Base-by-base conservation (phyloP, 2,113 vertebrate genomes). In the Neofelis nebulosa region DNA sequence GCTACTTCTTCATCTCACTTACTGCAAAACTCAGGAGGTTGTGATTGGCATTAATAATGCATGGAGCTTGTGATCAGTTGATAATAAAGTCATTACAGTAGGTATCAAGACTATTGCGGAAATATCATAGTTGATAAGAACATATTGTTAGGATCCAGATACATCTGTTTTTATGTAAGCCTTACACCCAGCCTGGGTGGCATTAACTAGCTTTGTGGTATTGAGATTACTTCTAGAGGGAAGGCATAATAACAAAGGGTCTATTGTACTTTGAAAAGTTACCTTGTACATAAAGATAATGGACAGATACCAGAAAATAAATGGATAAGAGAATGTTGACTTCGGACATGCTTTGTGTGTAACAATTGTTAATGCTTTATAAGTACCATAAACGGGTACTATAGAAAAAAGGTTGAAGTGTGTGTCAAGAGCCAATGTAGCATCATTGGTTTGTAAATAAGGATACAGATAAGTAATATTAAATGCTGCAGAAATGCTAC, bases 181-280 rank as follows among this genome's bases (percentile, higher is more conserved):
- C 31, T 92, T 93, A 87, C 14, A 81, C 29, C 31, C 29, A 89
- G 25, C 12, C 19, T 83, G 41, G 18, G 23, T 68, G 68, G 57
- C 25, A 36, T 84, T 92, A 79, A 63, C 92, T 95, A 65, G 41
- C 31, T 97, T 95, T 91, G 18, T 94, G 19, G 16, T 76, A 48
- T 89, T 86, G 61, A 86, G 55, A 31, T 96, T 80, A 86, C 41
- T 96, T 97, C n/a, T 1, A 90, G 19, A 90, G 68, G 41, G 3
- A 90, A 94, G 31, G 14, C 4, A 14, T 55, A 50, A 65, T 76
- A 2, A 80, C 38, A 6, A 80, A 85, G 4, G 0, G 74, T 76
- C 18, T 69, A 12, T 27, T 69, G 84, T 36, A 36, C 29, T 92
- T 91, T 88, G 74, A 83, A 90, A 86, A 83, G 38, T 41, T 33